These are phyloP conservation scores for Polypterus senegalus DNA, from an alignment of 2,113 vertebrate species.

Conservation along the genomic window DNA sequence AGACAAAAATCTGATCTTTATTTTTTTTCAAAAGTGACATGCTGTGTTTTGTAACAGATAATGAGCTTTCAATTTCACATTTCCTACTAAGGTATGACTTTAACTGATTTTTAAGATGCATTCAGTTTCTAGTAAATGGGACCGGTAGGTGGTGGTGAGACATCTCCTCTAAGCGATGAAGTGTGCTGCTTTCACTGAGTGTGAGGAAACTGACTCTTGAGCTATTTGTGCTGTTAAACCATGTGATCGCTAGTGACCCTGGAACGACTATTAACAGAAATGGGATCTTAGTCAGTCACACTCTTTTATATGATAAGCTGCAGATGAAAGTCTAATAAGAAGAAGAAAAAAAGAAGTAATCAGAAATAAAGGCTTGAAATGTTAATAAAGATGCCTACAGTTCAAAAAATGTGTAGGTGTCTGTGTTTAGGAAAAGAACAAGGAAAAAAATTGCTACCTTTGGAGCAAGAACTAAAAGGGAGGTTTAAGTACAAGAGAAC, in stretches of 20 bases:
- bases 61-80: no score
- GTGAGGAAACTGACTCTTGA: not conserved
- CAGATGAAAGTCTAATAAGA: not conserved
- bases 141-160: no score
- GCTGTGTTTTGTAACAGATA: no score
- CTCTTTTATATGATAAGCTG: not conserved
- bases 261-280: not conserved
- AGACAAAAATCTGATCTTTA: no score
- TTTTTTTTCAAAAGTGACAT: no score
- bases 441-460: constrained; percentile 21
- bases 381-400: not conserved
- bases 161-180: not conserved
- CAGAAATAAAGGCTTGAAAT: not conserved
- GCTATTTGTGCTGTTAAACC: not conserved
- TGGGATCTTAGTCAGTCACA: not conserved
- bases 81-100: no score
- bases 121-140: no score
- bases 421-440: constrained; percentile 3
- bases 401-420: not conserved
- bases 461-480: constrained; percentile 30
- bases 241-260: not conserved
- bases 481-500: constrained; percentile 28
- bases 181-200: not conserved
- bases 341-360: not conserved
- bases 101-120: no score